Base-by-base conservation (phyloP, 2,888 invertebrate species). In the Serrognathus titanus region DNA sequence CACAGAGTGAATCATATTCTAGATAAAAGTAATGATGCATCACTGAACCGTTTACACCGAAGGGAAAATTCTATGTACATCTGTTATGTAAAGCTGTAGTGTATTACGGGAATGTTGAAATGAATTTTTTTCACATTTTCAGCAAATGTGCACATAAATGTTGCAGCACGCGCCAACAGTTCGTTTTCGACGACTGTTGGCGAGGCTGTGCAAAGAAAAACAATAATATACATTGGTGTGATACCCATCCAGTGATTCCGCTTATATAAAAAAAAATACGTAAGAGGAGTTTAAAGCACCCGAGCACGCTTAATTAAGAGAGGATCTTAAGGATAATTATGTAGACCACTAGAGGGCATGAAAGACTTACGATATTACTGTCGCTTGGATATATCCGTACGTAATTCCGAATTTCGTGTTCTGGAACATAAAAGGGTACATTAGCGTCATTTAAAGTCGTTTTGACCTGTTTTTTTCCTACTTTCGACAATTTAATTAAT, bases 241-340 rank as follows among this genome's bases (percentile, higher is more conserved):
- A 70, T 70, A 49, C 70, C 72, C 71, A 71, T 72, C 66, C 71
- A 74, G 74, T 73, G 73, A 74, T 66, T 65, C 58, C 55, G 65
- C 62, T 65, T 57, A 56, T 66, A 67, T 60, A 67, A 64, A 67
- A 62, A 65, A 65, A 65, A 62, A 58, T 47, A 43, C 43, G 50
- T 45, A 36, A 35, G 13, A 12, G 20, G 43, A 40, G 24, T 51
- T 46, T 39, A 35, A 11, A 10, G 36, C 13, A n/a, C 50, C 8
- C 45, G 36, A 31, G 9, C 13, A 24, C 46, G 51, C 39, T 55
- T 50, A 51, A 55, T 55, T 55, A 55, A 54, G 54, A 54, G 43
- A 54, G 43, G 45, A 49, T 11, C 43, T 48, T 43, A 49, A 54
- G 49, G 54, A 49, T 49, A 20, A 43, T 20, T 13, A 10, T 16